Base-by-base conservation (phyloP, 2,888 invertebrate species). In the Stenolophus ochropezus region DNA sequence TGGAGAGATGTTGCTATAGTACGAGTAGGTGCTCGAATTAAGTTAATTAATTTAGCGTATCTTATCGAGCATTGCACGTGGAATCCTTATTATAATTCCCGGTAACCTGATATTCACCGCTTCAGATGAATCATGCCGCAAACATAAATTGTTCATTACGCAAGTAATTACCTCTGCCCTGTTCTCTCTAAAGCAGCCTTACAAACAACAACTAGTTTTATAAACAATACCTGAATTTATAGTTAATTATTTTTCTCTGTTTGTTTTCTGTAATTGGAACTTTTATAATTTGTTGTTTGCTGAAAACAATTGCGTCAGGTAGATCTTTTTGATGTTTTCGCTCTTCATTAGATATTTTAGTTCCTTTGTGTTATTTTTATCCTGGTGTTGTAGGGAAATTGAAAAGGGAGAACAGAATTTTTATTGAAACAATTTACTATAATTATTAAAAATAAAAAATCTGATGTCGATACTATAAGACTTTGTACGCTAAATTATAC, bases 61-160 rank as follows among this genome's bases (percentile, higher is more conserved):
- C 51, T 51, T 51, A 51, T 16, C 18, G 1, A 1, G 51, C 51
- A 51, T 51, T 51, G 16, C 14, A 25, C 25, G 61, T 61, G n/a
- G 61, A 61, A 61, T 61, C 61, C 25, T 21, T 61, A 61, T 61
- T 61, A 61, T 61, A n/a, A 61, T 61, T 61, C 61, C 61, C 25
- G 14, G 61, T 61, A 61, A 61, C 8, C 14, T 61, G 61, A 61
- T 61, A 61, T 61, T 61, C n/a, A n/a, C 21, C 21, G 56, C 11
- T 6, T 61, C 4, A 23, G 25, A 61, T 11, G 61, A 25, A 73
- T 73, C 23, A n/a, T 18, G 73, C 49, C 49, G 42, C 21, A 47
- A 73, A 73, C 49, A 73, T 47, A 73, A 73, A 18, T 23, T 73
- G 73, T 73, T 42, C 21, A 47, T 20, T 49, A n/a, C 42, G 23